phyloP scores from a whole-genome alignment of 23 tunicate species.

The Styela clava region DNA sequence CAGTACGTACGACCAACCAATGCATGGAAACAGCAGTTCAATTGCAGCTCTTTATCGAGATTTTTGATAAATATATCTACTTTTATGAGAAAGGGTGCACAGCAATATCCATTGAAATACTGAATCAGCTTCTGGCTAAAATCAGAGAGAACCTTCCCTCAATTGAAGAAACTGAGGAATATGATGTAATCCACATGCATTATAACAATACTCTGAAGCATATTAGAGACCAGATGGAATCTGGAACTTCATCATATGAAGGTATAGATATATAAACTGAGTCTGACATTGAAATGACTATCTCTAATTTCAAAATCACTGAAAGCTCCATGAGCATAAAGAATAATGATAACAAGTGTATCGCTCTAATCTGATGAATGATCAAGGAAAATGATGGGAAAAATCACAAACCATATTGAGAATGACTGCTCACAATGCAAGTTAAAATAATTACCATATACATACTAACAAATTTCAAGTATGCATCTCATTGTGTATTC shows the following conservation, averaged over 20 bases:
- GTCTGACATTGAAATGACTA: too few species aligned
- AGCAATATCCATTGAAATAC: conserved; percentile 53
- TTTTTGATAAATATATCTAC: conserved; percentile 74
- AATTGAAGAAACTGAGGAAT: conserved; percentile 45
- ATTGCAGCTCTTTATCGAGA: conserved; percentile 77
- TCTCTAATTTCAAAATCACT: too few species aligned
- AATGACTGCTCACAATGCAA: too few species aligned
- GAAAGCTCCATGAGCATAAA: too few species aligned
- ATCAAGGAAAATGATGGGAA: too few species aligned
- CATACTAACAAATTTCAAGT: too few species aligned
- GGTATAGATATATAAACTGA: conserved; percentile 8
- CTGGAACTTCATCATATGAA: conserved; percentile 12
- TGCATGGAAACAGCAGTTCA: conserved; percentile 89
- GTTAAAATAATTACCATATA: too few species aligned
- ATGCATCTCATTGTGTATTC: too few species aligned
- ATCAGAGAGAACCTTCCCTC: conserved; percentile 57
- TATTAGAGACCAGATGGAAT: conserved; percentile 31
- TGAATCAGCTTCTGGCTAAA: conserved; percentile 58
- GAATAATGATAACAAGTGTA: too few species aligned
- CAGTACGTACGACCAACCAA: conserved; percentile 70
- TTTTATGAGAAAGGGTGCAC: conserved; percentile 70
- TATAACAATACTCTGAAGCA: conserved; percentile 54
- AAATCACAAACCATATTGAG: too few species aligned
- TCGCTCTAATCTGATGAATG: too few species aligned
- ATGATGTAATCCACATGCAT: conserved; percentile 59